Evolutionary conservation across 2,113 vertebrate species (phyloP), one percentile per base, ranked within the genome.

Genomic region (Lethenteron camtschaticum): DNA sequence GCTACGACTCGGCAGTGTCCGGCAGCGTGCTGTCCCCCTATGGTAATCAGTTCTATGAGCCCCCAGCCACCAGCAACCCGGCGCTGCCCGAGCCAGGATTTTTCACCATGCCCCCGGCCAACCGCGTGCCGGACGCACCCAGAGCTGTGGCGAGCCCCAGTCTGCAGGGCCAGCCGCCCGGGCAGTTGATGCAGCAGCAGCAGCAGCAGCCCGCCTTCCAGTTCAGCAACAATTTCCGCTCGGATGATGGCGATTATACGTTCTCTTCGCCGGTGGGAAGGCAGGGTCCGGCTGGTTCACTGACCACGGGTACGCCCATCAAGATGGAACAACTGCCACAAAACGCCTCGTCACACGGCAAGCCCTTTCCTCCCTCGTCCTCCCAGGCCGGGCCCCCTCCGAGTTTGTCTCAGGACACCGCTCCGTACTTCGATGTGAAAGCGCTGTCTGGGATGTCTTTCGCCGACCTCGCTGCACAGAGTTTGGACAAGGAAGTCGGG

Each of bases 1-100:
- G 41, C 41, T 41, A 41, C 41, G 41, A 41, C 41, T 41, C 41
- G 72, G 86, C 89, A 66, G 81, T 86, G 74, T 84, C 86, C 72
- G 79, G 89, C 56, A 80, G 79, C 24, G 80, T 96, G 14, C 81
- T 94, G 24, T 94, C 92, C 11, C 92, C 92, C 14, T 90, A 85
- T 72, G 80, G 80, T 75, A 88, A 96, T 71, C 90, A 95, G 72
- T 95, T 86, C 75, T 90, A 88, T 72, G 82, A 80, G 75, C 94
- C 89, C 75, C 80, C 85, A 12, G 81, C 87, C 70, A 82, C 78
- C 71, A 81, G 86, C 68, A 95, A 95, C 73, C 92, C 89, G 58
- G 78, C 86, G 1, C 76, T 99, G 57, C 94, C 92, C 69, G 88
- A 92, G 74, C 91, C 92, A 63, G 94, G 94, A 4, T 97, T 96